phyloP scores from a whole-genome alignment of 2,888 invertebrate genomes.

The Helleia helle region DNA sequence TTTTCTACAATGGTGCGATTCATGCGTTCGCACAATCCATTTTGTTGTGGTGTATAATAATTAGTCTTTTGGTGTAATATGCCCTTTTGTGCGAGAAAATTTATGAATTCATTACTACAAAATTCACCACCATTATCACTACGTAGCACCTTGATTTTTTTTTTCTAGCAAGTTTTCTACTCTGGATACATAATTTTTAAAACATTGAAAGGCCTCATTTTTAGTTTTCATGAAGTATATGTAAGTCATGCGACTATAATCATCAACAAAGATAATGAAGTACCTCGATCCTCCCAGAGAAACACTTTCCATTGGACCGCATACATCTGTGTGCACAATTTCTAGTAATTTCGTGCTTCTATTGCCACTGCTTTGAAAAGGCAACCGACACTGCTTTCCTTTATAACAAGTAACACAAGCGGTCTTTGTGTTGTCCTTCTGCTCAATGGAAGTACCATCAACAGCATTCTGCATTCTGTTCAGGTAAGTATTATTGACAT shows the following conservation, averaged over 20 bases:
- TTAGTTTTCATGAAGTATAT: conserved; percentile 12
- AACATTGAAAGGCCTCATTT: conserved; percentile 1
- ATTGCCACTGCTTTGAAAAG: conserved; percentile 15
- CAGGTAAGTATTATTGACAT: conserved; percentile 16
- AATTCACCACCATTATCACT: no score
- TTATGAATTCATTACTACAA: no score
- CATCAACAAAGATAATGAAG: conserved; percentile 22
- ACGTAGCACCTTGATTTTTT: no score
- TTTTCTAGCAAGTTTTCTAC: no score
- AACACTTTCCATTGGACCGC: conserved; percentile 16
- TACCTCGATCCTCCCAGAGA: conserved; percentile 20
- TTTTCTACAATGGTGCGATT: no score
- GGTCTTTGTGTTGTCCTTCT: conserved; percentile 8
- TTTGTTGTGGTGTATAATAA: no score
- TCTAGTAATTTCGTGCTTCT: conserved; percentile 19
- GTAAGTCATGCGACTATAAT: conserved; percentile 20
- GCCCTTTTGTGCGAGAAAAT: no score
- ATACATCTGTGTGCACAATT: no score
- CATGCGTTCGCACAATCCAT: no score
- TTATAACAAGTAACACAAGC: conserved; percentile 21
- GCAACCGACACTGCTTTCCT: conserved; percentile 20
- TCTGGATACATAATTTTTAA: not conserved
- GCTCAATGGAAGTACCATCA: conserved; percentile 2
- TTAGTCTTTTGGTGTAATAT: no score
- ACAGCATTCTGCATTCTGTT: conserved; percentile 14